Conservation (phyloP, 2,888 invertebrate species). For the Stenoptilia bipunctidactyla region DNA sequence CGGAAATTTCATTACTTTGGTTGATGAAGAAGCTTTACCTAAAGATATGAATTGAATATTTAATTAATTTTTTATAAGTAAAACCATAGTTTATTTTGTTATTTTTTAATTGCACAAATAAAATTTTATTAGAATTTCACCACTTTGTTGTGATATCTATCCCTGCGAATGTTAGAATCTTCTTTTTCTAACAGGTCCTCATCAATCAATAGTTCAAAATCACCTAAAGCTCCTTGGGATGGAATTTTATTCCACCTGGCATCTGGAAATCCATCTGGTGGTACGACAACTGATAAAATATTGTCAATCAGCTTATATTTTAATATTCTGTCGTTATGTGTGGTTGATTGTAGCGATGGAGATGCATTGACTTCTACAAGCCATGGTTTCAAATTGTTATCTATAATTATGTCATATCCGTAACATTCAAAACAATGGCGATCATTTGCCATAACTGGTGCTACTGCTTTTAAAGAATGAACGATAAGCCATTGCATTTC, state of each 20-base stretch:
- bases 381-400: constrained; percentile 94
- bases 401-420: constrained; percentile 97
- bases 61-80: neutral
- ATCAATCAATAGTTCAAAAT: constrained; percentile 88
- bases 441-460: constrained; percentile 95
- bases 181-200: constrained; percentile 83
- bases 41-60: neutral
- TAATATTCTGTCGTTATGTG: constrained; percentile 92
- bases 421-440: constrained; percentile 95
- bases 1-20: constrained; percentile 80
- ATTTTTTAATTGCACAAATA: constrained; percentile 79
- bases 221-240: constrained; percentile 78
- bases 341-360: constrained; percentile 94
- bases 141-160: neutral
- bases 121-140: constrained; percentile 62
- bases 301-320: constrained; percentile 96
- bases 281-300: constrained; percentile 90
- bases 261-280: constrained; percentile 90
- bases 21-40: constrained; percentile 76
- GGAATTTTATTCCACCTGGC: constrained; percentile 91
- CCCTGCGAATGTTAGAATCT: constrained; percentile 31
- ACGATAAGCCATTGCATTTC: constrained; percentile 93
- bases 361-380: constrained; percentile 95
- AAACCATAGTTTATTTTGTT: neutral
- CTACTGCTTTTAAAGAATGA: constrained; percentile 93